Conservation (phyloP, 2,797 vertebrate species). For the Chelidonichthys spinosus region DNA sequence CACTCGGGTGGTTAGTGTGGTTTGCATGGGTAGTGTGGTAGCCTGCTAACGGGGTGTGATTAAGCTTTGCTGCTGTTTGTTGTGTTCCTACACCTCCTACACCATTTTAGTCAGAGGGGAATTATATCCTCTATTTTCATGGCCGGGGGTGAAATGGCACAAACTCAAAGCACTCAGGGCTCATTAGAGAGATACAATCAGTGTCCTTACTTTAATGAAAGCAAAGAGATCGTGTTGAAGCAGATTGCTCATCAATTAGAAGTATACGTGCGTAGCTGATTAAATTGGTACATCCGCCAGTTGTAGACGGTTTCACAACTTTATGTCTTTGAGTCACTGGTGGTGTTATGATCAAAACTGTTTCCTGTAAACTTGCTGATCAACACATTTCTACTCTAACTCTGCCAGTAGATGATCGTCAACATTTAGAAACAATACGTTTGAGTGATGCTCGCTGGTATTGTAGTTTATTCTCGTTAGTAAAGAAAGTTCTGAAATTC, state of each 20-base stretch:
- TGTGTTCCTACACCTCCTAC: conserved; percentile 61
- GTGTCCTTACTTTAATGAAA: conserved; percentile 77
- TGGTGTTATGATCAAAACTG: conserved; percentile 33
- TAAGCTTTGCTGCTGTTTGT: conserved; percentile 73
- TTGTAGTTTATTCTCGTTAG: neutral
- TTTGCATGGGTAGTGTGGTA: conserved; percentile 61
- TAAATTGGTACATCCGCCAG: conserved; percentile 52
- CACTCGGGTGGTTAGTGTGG: conserved; percentile 76
- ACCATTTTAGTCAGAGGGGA: conserved; percentile 62
- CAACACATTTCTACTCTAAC: conserved; percentile 16
- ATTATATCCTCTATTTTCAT: conserved; percentile 68
- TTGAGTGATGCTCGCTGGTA: neutral
- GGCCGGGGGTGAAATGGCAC: conserved; percentile 76
- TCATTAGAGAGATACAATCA: conserved; percentile 85
- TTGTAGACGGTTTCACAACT: conserved; percentile 64
- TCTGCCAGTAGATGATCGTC: neutral
- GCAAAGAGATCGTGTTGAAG: conserved; percentile 75
- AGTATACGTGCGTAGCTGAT: conserved; percentile 44
- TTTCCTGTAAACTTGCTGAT: conserved; percentile 30
- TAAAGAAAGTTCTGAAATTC: neutral
- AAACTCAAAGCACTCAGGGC: conserved; percentile 69
- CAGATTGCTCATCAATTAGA: conserved; percentile 69
- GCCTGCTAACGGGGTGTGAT: conserved; percentile 69
- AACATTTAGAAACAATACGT: neutral
- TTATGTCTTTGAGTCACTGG: conserved; percentile 47